These are phyloP conservation scores for Oreohelix idahoensis DNA, from an alignment of 1,140 invertebrate genomes.

Conservation along the genomic window DNA sequence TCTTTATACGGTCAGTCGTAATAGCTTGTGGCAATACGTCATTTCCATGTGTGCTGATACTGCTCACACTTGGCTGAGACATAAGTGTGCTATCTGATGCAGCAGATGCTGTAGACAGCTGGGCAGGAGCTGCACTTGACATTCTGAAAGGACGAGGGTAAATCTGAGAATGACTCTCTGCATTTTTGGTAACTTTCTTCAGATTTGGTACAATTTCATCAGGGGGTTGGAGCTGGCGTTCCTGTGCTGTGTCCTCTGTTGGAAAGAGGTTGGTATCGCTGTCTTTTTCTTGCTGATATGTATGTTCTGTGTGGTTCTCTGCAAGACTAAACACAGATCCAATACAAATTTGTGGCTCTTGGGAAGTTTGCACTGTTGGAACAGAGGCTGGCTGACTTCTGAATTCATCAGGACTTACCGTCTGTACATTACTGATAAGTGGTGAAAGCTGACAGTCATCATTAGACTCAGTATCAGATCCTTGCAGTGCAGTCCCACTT, in stretches of 20 bases:
- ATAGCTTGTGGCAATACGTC: too few species aligned
- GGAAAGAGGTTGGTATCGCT: background rate
- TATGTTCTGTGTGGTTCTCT: background rate
- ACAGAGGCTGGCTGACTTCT: background rate
- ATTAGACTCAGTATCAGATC: background rate
- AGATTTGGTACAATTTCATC: too few species aligned
- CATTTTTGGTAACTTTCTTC: too few species aligned
- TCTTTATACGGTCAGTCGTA: too few species aligned
- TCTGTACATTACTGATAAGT: background rate
- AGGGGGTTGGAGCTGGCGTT: too few species aligned
- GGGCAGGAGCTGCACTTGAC: too few species aligned
- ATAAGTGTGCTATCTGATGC: too few species aligned
- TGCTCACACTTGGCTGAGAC: too few species aligned
- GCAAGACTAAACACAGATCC: background rate
- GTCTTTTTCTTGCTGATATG: background rate
- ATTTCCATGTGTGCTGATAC: too few species aligned
- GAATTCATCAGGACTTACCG: background rate
- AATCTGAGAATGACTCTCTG: too few species aligned
- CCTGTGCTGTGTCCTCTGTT: background rate
- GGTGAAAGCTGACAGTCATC: background rate
- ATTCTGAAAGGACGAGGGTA: too few species aligned
- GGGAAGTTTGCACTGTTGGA: background rate
- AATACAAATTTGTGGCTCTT: background rate
- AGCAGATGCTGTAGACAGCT: too few species aligned
- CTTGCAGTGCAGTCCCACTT: background rate